Evolutionary conservation across 2,888 invertebrate genomes (phyloP).

Genomic region (Neoaliturus tenellus): DNA sequence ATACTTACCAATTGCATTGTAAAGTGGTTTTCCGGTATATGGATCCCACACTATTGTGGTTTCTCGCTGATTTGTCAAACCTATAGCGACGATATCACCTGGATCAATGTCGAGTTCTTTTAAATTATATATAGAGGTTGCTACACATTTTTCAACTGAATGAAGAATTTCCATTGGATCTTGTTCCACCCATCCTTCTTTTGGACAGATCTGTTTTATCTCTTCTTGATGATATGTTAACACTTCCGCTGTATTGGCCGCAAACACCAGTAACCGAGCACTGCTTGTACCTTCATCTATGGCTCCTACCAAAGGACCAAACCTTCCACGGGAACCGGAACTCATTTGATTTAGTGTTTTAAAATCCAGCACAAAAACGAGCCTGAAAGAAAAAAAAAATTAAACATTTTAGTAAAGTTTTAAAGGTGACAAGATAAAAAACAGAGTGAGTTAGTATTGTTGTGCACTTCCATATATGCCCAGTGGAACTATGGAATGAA

Average conservation of each 20-base stretch:
- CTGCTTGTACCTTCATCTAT: constrained; percentile 97
- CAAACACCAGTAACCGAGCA: constrained; percentile 94
- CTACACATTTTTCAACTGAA: constrained; percentile 90
- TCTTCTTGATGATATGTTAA: constrained; percentile 94
- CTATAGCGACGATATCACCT: constrained; percentile 86
- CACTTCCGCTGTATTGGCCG: constrained; percentile 91
- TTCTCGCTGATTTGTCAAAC: constrained; percentile 97
- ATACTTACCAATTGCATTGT: constrained; percentile 90
- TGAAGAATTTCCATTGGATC: constrained; percentile 91
- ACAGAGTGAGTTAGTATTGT: too few species aligned
- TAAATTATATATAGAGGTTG: constrained; percentile 74
- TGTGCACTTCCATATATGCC: too few species aligned
- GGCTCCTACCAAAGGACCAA: constrained; percentile 91
- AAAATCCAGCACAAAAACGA: too few species aligned
- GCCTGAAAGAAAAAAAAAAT: too few species aligned
- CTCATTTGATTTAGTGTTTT: constrained; percentile 21
- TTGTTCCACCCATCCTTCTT: constrained; percentile 97
- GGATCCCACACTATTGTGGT: constrained; percentile 98
- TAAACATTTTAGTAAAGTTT: too few species aligned
- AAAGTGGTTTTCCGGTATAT: constrained; percentile 89
- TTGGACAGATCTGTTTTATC: constrained; percentile 86
- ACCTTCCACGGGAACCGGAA: constrained; percentile 75
- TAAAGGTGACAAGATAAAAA: too few species aligned
- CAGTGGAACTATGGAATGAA: too few species aligned
- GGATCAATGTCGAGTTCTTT: constrained; percentile 72